These are phyloP conservation scores for Suncus etruscus DNA, from an alignment of 2,113 vertebrate species.

Conservation along the genomic window DNA sequence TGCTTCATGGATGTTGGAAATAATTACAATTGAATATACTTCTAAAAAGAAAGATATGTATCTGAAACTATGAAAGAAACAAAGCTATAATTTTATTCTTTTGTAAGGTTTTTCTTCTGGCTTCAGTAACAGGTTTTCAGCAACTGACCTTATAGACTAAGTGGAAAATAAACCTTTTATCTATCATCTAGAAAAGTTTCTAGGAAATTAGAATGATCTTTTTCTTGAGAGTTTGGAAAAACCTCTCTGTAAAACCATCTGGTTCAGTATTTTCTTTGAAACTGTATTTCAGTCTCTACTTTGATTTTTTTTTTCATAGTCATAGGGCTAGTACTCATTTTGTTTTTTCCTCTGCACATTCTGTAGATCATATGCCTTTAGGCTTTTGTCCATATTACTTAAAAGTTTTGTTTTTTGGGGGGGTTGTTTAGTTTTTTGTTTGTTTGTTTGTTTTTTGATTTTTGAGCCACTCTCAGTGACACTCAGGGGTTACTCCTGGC, in stretches of 20 bases:
- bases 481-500: too few relatives aligned
- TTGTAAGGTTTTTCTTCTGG: background rate
- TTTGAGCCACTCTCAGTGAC: too few relatives aligned
- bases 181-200: background rate
- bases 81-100: background rate
- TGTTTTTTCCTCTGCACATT: background rate
- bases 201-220: conserved; percentile 6
- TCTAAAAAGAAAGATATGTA: background rate
- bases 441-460: too few relatives aligned
- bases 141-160: conserved; percentile 2
- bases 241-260: background rate
- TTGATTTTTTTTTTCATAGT: conserved; percentile 27
- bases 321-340: background rate
- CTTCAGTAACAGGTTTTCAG: background rate
- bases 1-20: background rate
- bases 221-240: background rate
- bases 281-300: background rate
- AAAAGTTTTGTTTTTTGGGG: background rate
- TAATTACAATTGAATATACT: background rate
- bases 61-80: background rate
- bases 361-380: background rate
- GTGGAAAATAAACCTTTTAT: background rate
- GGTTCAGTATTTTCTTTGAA: background rate
- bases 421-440: too few relatives aligned
- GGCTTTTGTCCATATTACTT: background rate